Conservation (phyloP, 2,113 vertebrate genomes). For the Sinocyclocheilus rhinocerous region DNA sequence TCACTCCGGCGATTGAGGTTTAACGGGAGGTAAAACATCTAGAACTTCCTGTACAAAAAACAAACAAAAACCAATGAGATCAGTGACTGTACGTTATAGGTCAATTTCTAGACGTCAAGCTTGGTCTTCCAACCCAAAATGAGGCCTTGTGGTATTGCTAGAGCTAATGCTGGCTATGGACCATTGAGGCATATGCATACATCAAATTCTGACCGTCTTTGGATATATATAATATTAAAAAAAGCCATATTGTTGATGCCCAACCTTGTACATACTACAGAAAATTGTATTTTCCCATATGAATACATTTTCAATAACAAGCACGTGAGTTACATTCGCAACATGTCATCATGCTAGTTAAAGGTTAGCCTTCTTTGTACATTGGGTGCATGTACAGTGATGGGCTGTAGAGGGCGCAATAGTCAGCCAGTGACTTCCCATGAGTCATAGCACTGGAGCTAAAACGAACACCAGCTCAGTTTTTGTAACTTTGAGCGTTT, state of each 20-base stretch:
- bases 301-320: conserved; percentile 14
- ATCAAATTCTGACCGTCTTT: conserved; percentile 26
- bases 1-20: conserved; percentile 47
- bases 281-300: conserved; percentile 17
- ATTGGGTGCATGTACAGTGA: neutral
- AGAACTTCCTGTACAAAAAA: conserved; percentile 23
- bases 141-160: conserved; percentile 52
- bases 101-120: conserved; percentile 20
- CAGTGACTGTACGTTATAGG: neutral
- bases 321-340: neutral
- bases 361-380: neutral
- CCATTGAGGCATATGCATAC: conserved; percentile 27
- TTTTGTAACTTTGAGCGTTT: neutral
- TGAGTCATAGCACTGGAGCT: conserved; percentile 13
- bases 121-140: conserved; percentile 21
- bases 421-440: conserved; percentile 24
- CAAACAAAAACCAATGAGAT: conserved; percentile 19
- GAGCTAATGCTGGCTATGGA: conserved; percentile 36
- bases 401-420: conserved; percentile 24
- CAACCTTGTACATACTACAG: conserved; percentile 23
- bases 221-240: neutral
- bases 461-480: conserved; percentile 11
- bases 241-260: conserved; percentile 10
- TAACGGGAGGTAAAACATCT: conserved; percentile 25
- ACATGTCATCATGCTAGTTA: neutral